phyloP scores from a whole-genome alignment of 2,113 vertebrate genomes.

The Corynorhinus townsendii region DNA sequence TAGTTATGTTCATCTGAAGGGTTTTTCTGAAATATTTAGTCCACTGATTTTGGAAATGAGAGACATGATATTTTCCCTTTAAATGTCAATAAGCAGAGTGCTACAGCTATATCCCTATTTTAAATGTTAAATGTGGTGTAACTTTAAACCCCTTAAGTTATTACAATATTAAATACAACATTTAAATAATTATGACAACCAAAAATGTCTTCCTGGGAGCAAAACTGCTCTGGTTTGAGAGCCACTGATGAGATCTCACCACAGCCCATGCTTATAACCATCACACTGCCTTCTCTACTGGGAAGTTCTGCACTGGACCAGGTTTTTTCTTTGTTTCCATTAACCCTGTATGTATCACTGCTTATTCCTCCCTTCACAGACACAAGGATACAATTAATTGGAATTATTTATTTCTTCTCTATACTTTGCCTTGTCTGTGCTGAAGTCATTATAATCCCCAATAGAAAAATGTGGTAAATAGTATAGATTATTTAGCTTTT shows the following conservation, averaged over 20 bases:
- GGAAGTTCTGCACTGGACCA: rapidly evolving
- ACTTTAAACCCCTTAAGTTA: background rate
- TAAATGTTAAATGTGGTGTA: background rate
- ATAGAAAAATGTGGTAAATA: background rate
- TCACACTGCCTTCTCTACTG: rapidly evolving
- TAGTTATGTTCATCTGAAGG: background rate
- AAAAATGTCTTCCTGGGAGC: background rate
- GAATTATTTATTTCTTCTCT: background rate
- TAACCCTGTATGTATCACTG: background rate
- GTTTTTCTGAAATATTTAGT: background rate
- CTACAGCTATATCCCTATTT: background rate
- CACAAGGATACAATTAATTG: background rate
- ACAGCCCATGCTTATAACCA: rapidly evolving
- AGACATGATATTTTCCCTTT: background rate
- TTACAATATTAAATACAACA: background rate
- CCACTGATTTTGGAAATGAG: background rate
- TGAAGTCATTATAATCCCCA: too few species aligned
- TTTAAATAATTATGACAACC: background rate
- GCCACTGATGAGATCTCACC: too few species aligned
- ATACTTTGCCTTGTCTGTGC: background rate
- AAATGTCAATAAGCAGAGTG: slow-evolving; percentile 2
- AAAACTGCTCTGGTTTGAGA: too few species aligned
- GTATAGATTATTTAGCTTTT: background rate
- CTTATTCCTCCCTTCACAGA: background rate
- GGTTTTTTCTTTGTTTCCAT: background rate